Percentiles rank a stretch among this genome's conserved stretches.
Conservation (phyloP, 2,113 vertebrate species). For the Aegotheles bennettii region DNA sequence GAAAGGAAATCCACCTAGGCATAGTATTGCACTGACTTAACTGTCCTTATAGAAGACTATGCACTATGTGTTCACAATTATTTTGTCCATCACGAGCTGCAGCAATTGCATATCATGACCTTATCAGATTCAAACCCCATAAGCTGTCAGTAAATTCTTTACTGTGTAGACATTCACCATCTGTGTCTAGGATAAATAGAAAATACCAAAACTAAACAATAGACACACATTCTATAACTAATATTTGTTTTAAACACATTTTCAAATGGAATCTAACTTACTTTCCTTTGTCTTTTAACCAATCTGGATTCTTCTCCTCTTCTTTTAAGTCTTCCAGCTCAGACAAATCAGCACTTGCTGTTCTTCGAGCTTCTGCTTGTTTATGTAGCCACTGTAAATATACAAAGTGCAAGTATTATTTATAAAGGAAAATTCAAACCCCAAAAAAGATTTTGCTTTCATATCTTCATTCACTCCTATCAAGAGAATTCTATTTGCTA, state of each 20-base stretch:
- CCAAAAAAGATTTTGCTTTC: neutral
- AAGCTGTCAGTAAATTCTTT: neutral
- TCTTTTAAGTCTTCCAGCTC: constrained; percentile 86
- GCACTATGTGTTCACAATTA: neutral
- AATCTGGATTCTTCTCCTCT: constrained; percentile 88
- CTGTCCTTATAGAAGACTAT: neutral
- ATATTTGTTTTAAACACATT: neutral
- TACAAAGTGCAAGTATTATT: neutral
- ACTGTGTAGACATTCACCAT: neutral
- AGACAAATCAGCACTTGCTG: constrained; percentile 67
- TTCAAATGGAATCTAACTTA: constrained; percentile 68
- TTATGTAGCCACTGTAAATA: constrained; percentile 85
- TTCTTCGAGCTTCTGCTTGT: constrained; percentile 84
- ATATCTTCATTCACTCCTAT: neutral
- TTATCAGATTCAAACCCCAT: neutral
- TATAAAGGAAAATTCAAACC: neutral
- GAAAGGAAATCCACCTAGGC: neutral
- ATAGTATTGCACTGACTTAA: neutral
- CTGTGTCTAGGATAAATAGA: neutral
- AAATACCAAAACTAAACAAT: neutral
- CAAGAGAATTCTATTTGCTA: neutral
- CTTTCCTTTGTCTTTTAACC: constrained; percentile 95
- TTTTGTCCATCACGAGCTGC: neutral
- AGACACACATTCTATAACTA: neutral
- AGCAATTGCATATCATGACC: neutral